A percentile compares a stretch with the other conserved stretches of the same genome.
phyloP scores from a whole-genome alignment of 2,797 vertebrate species.

The Delichon dasypus region DNA sequence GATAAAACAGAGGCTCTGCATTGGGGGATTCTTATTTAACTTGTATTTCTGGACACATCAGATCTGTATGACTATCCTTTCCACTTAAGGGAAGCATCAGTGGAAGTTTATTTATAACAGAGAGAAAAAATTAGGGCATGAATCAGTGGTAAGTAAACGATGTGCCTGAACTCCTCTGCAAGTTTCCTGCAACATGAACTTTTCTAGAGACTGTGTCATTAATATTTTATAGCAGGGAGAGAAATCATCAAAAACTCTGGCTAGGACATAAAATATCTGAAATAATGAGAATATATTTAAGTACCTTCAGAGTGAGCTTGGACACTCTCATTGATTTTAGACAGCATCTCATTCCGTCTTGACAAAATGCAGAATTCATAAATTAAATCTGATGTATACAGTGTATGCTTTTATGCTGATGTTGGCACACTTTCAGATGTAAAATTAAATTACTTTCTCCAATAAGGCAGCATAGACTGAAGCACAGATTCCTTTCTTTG shows the following conservation, averaged over 20 bases:
- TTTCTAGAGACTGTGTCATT: neutral
- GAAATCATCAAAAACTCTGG: conserved; percentile 15
- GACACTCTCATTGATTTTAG: conserved; percentile 30
- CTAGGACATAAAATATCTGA: neutral
- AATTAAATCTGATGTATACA: conserved; percentile 45
- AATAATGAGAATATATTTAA: neutral
- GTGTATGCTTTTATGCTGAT: conserved; percentile 37
- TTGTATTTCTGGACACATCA: neutral
- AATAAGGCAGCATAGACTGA: conserved; percentile 52
- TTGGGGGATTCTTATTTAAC: neutral
- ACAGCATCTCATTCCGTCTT: conserved; percentile 3
- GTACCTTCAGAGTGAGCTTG: neutral
- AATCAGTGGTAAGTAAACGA: neutral
- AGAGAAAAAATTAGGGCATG: neutral
- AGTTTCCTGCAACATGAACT: conserved; percentile 6
- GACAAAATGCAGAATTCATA: conserved; percentile 45
- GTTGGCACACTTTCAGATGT: conserved; percentile 60
- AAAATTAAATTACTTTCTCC: conserved; percentile 69
- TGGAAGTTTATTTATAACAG: neutral
- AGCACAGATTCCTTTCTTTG: conserved; percentile 56
- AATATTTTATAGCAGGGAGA: neutral
- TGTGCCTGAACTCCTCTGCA: neutral
- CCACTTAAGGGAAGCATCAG: neutral
- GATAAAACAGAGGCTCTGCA: neutral
- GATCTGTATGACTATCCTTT: neutral